A percentile compares a stretch with the other conserved stretches of the same genome.
These are phyloP conservation scores for Nomada fucata DNA, from an alignment of 2,888 invertebrate genomes.

Conservation along the genomic window DNA sequence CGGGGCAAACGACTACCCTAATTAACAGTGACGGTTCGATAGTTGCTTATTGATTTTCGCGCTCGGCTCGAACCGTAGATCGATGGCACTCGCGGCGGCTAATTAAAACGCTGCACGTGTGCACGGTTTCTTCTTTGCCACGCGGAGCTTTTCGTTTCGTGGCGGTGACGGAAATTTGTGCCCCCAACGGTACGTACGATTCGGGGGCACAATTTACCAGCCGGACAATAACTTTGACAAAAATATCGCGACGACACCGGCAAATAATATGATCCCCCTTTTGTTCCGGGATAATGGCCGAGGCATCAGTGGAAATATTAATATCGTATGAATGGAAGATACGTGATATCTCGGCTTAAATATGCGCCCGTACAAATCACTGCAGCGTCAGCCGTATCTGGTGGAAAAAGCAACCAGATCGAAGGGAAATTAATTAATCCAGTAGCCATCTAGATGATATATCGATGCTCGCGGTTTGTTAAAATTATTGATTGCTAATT, in stretches of 20 bases:
- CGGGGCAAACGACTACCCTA: slow-evolving; percentile 7
- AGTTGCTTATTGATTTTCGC: slow-evolving; percentile 17
- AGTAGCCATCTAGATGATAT: slow-evolving; percentile 39
- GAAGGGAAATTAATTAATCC: slow-evolving; percentile 69
- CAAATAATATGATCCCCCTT: slow-evolving; percentile 40
- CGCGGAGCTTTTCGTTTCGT: not conserved
- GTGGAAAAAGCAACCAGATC: slow-evolving; percentile 33
- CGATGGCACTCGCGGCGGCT: not conserved
- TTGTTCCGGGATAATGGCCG: slow-evolving; percentile 48
- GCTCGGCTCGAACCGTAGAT: not conserved
- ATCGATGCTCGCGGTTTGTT: slow-evolving; percentile 32
- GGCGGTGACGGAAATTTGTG: slow-evolving; percentile 14
- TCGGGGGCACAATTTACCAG: slow-evolving; percentile 7
- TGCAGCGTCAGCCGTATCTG: slow-evolving; percentile 4
- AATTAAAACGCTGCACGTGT: not conserved
- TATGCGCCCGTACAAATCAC: slow-evolving; percentile 38
- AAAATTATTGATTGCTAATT: slow-evolving; percentile 73
- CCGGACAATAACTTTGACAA: slow-evolving; percentile 40
- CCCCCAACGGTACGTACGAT: not conserved
- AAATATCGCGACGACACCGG: slow-evolving; percentile 41
- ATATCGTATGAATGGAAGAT: slow-evolving; percentile 34
- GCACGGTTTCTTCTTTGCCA: too few species aligned
- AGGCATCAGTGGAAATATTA: slow-evolving; percentile 43
- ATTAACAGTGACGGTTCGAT: slow-evolving; percentile 17
- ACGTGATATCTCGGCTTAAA: slow-evolving; percentile 51